These are phyloP conservation scores for Sarcophaga carnaria DNA, from an alignment of 2,888 invertebrate genomes.

Conservation along the genomic window DNA sequence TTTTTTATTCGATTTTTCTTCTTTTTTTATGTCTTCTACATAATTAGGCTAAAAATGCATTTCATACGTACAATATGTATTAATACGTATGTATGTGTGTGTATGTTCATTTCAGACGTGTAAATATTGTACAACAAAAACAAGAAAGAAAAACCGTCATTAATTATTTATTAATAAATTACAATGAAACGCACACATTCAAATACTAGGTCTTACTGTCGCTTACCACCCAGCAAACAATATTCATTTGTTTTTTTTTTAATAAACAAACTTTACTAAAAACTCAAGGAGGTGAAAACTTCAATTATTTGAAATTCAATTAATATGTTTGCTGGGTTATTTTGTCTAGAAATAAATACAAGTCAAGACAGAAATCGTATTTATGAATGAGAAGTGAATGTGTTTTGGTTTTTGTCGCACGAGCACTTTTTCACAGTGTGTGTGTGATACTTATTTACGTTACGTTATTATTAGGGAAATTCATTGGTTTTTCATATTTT, in stretches of 20 bases:
- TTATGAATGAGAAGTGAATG: slow-evolving; percentile 65
- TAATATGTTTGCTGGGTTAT: not conserved
- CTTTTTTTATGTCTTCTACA: slow-evolving; percentile 21
- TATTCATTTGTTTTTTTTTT: not conserved
- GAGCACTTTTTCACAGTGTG: not conserved
- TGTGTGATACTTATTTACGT: not conserved
- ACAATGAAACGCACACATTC: slow-evolving; percentile 8
- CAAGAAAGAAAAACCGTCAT: slow-evolving; percentile 23
- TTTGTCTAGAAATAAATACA: not conserved
- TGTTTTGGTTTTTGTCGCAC: slow-evolving; percentile 33
- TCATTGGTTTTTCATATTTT: too few relatives aligned
- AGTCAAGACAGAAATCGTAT: slow-evolving; percentile 32
- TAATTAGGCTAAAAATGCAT: slow-evolving; percentile 53
- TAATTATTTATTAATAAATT: slow-evolving; percentile 58
- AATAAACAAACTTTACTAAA: too few relatives aligned
- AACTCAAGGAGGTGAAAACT: too few relatives aligned
- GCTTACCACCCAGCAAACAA: not conserved
- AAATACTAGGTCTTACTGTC: not conserved
- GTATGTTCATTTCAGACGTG: not conserved
- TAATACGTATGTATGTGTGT: not conserved
- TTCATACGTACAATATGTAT: not conserved
- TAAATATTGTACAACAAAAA: slow-evolving; percentile 36
- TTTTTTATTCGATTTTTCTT: not conserved
- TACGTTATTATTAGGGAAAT: too few relatives aligned
- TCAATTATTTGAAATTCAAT: not conserved